phyloP scores from a whole-genome alignment of 2,888 invertebrate species.

The Eustalomyia histrio region DNA sequence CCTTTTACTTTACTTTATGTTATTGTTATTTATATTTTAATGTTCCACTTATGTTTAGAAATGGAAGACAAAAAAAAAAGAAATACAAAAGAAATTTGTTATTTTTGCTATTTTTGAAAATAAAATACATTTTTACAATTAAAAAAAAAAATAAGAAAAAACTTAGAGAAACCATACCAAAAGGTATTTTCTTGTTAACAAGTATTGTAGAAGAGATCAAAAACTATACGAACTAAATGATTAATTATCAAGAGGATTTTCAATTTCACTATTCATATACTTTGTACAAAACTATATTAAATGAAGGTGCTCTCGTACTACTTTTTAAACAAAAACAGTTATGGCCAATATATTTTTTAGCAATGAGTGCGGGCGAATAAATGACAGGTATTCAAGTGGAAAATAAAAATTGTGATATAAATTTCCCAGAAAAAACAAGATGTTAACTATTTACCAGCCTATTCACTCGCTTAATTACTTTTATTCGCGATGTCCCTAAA shows the following conservation, averaged over 20 bases:
- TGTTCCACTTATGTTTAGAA: not conserved
- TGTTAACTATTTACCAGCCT: too few species aligned
- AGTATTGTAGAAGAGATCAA: constrained; percentile 26
- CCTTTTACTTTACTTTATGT: not conserved
- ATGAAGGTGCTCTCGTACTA: not conserved
- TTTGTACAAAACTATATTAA: not conserved
- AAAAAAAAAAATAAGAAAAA: constrained; percentile 27
- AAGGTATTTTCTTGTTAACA: constrained; percentile 52
- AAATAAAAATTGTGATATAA: not conserved
- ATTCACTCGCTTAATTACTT: too few species aligned
- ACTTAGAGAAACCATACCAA: constrained; percentile 28
- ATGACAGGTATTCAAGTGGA: not conserved
- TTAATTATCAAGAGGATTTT: constrained; percentile 52
- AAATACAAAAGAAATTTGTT: constrained; percentile 10
- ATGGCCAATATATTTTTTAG: too few species aligned
- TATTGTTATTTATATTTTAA: not conserved
- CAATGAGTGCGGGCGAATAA: too few species aligned
- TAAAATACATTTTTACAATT: constrained; percentile 66
- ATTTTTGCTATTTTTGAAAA: constrained; percentile 40
- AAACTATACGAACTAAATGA: constrained; percentile 45
- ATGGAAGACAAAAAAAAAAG: not conserved
- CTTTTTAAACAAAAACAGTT: too few species aligned
- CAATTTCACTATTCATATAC: constrained; percentile 36
- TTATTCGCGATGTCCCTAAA: too few species aligned
- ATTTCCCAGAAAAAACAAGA: too few species aligned